phyloP scores from a whole-genome alignment of 1,140 invertebrate species.

The Glossosoma conforme region DNA sequence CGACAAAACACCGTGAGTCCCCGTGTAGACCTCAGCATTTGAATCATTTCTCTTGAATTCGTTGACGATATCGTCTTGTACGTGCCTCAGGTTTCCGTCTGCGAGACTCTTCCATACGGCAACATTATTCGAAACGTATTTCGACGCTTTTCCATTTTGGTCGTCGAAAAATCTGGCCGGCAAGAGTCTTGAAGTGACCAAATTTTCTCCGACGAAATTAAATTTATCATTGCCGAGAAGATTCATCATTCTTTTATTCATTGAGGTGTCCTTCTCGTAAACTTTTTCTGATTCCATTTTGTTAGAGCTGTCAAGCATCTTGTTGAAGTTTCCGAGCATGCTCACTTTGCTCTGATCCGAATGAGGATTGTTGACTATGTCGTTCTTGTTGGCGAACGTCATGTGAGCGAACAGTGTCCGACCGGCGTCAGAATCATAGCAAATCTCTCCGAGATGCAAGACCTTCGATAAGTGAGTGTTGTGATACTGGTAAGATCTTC shows the following conservation, averaged over 20 bases:
- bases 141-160: constrained; percentile 39
- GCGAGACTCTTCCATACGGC: constrained; percentile 41
- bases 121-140: constrained; percentile 41
- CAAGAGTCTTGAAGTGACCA: constrained; percentile 36
- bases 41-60: constrained; percentile 28
- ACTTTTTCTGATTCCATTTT: constrained; percentile 40
- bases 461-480: constrained; percentile 16
- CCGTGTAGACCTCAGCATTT: constrained; percentile 36
- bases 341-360: constrained; percentile 36
- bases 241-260: constrained; percentile 38
- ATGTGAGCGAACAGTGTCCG: constrained; percentile 33
- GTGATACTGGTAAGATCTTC: constrained; percentile 38
- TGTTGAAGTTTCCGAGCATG: constrained; percentile 45
- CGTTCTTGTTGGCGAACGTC: constrained; percentile 29
- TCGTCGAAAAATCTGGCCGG: constrained; percentile 39
- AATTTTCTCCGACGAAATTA: constrained; percentile 37
- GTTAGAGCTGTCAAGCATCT: constrained; percentile 42
- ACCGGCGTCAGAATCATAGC: constrained; percentile 40
- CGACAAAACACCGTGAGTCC: constrained; percentile 36
- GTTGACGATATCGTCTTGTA: constrained; percentile 38
- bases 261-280: constrained; percentile 37
- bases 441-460: constrained; percentile 39
- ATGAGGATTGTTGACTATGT: constrained; percentile 32
- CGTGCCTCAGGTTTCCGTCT: constrained; percentile 38
- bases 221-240: constrained; percentile 36